Conservation (phyloP, 2,797 vertebrate species). For the Apogon talboti region DNA sequence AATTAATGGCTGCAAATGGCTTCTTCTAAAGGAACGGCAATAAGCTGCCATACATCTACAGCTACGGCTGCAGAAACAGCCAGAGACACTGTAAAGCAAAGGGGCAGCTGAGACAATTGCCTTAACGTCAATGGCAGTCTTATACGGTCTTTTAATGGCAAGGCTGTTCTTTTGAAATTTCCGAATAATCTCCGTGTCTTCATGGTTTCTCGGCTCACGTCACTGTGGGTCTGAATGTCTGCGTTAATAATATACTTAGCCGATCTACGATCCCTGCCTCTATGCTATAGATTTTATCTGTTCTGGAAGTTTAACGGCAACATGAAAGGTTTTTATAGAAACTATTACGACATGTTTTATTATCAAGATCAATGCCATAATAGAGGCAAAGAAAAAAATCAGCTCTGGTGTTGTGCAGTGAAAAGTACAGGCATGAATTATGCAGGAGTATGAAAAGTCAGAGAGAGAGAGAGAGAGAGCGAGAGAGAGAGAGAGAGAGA, state of each 20-base stretch:
- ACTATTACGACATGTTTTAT: slow-evolving; percentile 44
- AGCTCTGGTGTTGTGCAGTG: slow-evolving; percentile 31
- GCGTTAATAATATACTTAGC: slow-evolving; percentile 14
- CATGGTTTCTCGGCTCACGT: slow-evolving; percentile 2
- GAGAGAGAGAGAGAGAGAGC: slow-evolving; percentile 18
- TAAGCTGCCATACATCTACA: not conserved
- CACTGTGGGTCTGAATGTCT: not conserved
- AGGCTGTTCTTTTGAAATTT: slow-evolving; percentile 2
- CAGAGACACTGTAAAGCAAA: not conserved
- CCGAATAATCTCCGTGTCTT: slow-evolving; percentile 10
- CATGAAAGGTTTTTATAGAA: slow-evolving; percentile 31
- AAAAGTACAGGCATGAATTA: slow-evolving; percentile 61
- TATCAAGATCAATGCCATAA: slow-evolving; percentile 46
- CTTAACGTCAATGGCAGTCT: not conserved
- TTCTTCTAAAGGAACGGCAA: slow-evolving; percentile 4
- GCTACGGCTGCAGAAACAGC: not conserved
- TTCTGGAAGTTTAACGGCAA: slow-evolving; percentile 32
- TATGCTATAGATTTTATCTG: slow-evolving; percentile 13
- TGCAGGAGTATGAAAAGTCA: slow-evolving; percentile 59
- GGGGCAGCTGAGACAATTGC: not conserved
- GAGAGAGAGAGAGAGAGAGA: slow-evolving; percentile 18
- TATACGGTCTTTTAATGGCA: not conserved
- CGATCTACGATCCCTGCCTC: not conserved
- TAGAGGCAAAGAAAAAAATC: slow-evolving; percentile 38
- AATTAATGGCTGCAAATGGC: slow-evolving; percentile 14